Evolutionary conservation across 2,113 vertebrate genomes (phyloP).

Genomic region (Entelurus aequoreus): DNA sequence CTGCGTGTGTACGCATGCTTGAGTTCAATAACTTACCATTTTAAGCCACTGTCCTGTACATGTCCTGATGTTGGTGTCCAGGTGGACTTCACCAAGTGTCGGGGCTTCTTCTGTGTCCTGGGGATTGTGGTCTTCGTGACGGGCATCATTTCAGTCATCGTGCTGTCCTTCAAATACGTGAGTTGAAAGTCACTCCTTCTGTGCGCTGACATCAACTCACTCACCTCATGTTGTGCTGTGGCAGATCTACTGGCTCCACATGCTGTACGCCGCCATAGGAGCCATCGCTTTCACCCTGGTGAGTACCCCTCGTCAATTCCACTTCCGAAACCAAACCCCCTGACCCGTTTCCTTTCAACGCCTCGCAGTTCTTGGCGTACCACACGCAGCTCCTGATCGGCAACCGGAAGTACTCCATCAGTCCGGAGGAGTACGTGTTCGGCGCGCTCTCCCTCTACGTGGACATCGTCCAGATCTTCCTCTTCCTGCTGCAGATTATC

Average conservation of each 20-base stretch:
- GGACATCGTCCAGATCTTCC: constrained; percentile 91
- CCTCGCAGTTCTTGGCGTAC: constrained; percentile 87
- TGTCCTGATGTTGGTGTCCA: constrained; percentile 23
- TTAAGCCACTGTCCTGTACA: background rate
- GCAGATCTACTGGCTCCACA: constrained; percentile 91
- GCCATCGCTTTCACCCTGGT: constrained; percentile 91
- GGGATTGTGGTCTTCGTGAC: constrained; percentile 89
- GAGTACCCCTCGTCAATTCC: constrained; percentile 43
- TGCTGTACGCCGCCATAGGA: constrained; percentile 88
- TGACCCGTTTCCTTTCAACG: background rate
- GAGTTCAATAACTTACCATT: no score
- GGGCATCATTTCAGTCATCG: constrained; percentile 82
- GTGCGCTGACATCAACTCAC: no score
- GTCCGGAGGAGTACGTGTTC: constrained; percentile 87
- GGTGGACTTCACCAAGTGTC: constrained; percentile 95
- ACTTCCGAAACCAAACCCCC: no score
- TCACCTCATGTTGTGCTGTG: accelerated
- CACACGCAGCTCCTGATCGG: constrained; percentile 94
- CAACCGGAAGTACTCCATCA: constrained; percentile 88
- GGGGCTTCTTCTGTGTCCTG: constrained; percentile 87
- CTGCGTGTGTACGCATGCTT: no score
- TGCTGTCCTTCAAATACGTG: constrained; percentile 91
- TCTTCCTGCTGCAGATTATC: constrained; percentile 86
- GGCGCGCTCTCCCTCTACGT: constrained; percentile 90
- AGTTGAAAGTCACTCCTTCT: constrained; percentile 46